A percentile compares a stretch with the other conserved stretches of the same genome.
Conservation (phyloP, 2,797 vertebrate species). For the Enteromius afrohamiltoni region DNA sequence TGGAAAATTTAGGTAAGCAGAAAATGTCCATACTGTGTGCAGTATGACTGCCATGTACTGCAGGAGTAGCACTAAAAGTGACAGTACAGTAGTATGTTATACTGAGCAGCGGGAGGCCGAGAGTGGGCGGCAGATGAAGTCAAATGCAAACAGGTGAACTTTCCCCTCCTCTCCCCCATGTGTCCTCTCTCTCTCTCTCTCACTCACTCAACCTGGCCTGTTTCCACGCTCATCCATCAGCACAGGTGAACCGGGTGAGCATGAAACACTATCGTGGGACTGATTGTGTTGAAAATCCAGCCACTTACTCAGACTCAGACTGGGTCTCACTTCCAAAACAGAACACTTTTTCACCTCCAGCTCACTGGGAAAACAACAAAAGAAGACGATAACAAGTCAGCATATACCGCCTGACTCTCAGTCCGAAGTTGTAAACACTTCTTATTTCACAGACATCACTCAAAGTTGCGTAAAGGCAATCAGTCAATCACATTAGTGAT, state of each 20-base stretch:
- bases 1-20: neutral
- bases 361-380: conserved; percentile 9
- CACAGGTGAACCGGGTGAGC: conserved; percentile 45
- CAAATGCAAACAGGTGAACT: conserved; percentile 53
- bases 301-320: conserved; percentile 33
- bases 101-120: neutral
- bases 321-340: conserved; percentile 40
- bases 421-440: neutral
- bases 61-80: too few species aligned
- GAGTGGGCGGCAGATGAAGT: conserved; percentile 20
- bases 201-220: conserved; percentile 40
- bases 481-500: conserved; percentile 15
- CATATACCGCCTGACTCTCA: neutral
- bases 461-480: neutral
- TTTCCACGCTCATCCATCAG: conserved; percentile 53
- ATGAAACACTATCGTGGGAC: conserved; percentile 52
- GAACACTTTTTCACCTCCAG: conserved; percentile 35
- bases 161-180: conserved; percentile 7
- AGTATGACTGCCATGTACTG: neutral
- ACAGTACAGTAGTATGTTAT: neutral
- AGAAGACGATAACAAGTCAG: neutral
- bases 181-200: conserved; percentile 25
- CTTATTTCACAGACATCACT: neutral
- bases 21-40: neutral
- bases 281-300: conserved; percentile 36